A percentile compares a stretch with the other conserved stretches of the same genome.
These are phyloP conservation scores for Peromyscus attwateri DNA, from an alignment of 2,797 vertebrate species.

Conservation along the genomic window DNA sequence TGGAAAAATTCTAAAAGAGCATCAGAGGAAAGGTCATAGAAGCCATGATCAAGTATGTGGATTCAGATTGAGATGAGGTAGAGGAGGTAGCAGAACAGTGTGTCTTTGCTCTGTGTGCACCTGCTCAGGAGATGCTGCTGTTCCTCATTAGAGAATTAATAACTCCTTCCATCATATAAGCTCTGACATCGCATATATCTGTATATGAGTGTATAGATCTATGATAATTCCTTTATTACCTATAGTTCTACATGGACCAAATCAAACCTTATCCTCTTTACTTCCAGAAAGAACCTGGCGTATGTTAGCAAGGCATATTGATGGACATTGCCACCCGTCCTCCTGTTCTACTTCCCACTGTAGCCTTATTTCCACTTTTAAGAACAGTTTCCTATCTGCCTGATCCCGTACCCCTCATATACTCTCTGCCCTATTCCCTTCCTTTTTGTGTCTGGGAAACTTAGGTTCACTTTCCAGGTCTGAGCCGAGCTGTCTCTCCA, in stretches of 20 bases:
- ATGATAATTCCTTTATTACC: not conserved
- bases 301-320: not conserved
- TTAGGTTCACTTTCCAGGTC: not conserved
- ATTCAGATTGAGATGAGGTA: not conserved
- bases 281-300: not conserved
- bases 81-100: accelerated
- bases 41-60: accelerated
- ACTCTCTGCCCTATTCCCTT: not conserved
- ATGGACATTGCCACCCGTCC: not conserved
- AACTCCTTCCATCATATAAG: not conserved
- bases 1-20: not conserved
- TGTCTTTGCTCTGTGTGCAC: not conserved
- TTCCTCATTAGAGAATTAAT: not conserved
- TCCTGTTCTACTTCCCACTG: not conserved
- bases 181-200: not conserved
- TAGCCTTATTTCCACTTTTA: not conserved
- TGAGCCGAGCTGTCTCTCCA: not conserved
- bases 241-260: not conserved
- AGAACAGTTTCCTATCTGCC: not conserved
- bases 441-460: not conserved
- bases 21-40: not conserved
- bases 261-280: not conserved
- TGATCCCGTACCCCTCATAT: not conserved
- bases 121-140: not conserved
- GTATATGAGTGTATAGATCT: not conserved